A percentile compares a stretch with the other conserved stretches of the same genome.
These are phyloP conservation scores for Taurulus bubalis DNA, from an alignment of 2,113 vertebrate genomes.

Conservation along the genomic window DNA sequence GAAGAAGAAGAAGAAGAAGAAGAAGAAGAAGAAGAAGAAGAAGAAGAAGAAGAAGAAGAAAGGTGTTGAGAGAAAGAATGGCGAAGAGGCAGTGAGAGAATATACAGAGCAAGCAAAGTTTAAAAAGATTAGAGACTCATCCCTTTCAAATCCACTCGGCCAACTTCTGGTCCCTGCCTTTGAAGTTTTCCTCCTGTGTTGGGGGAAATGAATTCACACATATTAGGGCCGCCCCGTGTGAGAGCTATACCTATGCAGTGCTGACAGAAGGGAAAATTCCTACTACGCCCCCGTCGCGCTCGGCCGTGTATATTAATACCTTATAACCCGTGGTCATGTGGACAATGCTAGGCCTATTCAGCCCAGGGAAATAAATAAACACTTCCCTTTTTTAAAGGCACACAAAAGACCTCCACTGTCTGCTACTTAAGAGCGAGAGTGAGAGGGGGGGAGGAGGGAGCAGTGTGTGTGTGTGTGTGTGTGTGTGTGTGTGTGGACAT, in stretches of 20 bases:
- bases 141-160: conserved; percentile 79
- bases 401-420: conserved; percentile 40
- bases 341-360: conserved; percentile 46
- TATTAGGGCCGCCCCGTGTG: conserved; percentile 53
- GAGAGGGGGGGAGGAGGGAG: conserved; percentile 1
- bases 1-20: neutral
- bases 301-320: conserved; percentile 67
- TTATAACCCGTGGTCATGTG: conserved; percentile 63
- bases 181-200: conserved; percentile 73
- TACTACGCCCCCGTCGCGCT: conserved; percentile 40
- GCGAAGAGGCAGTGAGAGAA: conserved; percentile 65
- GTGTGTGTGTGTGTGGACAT: no score
- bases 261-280: conserved; percentile 77
- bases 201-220: conserved; percentile 72
- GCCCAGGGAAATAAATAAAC: conserved; percentile 59
- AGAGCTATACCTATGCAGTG: conserved; percentile 72
- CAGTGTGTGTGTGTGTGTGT: no score
- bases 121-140: conserved; percentile 83
- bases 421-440: conserved; percentile 21
- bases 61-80: conserved; percentile 41
- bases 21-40: neutral
- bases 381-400: conserved; percentile 8
- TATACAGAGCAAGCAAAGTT: conserved; percentile 81
- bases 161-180: conserved; percentile 69
- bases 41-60: neutral